Evolutionary conservation across 2,113 vertebrate genomes (phyloP).

Genomic region (Suricata suricatta): DNA sequence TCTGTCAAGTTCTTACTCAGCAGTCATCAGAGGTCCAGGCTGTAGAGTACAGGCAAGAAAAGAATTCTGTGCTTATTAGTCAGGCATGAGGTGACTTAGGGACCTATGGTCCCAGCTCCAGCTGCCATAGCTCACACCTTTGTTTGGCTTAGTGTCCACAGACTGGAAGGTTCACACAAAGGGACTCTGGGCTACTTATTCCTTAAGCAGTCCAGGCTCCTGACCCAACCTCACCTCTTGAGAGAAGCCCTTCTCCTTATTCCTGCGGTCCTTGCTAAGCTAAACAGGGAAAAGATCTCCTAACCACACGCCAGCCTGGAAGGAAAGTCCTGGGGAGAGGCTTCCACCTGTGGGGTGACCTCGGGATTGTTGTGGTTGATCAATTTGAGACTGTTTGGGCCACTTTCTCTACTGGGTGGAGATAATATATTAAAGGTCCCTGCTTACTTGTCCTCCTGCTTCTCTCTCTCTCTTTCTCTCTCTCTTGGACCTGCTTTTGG

Average conservation of each 20-base stretch:
- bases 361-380: not conserved
- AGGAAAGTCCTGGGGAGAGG: not conserved
- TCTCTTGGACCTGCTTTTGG: constrained; percentile 68
- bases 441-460: constrained; percentile 75
- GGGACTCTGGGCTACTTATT: not conserved
- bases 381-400: not conserved
- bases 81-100: not conserved
- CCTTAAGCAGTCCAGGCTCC: not conserved
- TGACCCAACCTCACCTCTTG: not conserved
- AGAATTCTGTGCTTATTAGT: not conserved
- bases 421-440: constrained; percentile 46
- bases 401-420: constrained; percentile 48
- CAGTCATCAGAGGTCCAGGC: not conserved
- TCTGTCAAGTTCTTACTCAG: not conserved
- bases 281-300: not conserved
- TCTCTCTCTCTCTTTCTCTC: constrained; percentile 57
- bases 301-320: not conserved
- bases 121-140: not conserved
- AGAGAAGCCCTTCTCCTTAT: not conserved
- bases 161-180: not conserved
- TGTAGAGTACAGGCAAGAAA: not conserved
- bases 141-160: not conserved
- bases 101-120: not conserved
- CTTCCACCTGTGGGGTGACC: not conserved
- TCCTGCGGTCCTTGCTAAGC: not conserved